Evolutionary conservation across 1,140 invertebrate genomes (phyloP).

Genomic region (Coelopa frigida): DNA sequence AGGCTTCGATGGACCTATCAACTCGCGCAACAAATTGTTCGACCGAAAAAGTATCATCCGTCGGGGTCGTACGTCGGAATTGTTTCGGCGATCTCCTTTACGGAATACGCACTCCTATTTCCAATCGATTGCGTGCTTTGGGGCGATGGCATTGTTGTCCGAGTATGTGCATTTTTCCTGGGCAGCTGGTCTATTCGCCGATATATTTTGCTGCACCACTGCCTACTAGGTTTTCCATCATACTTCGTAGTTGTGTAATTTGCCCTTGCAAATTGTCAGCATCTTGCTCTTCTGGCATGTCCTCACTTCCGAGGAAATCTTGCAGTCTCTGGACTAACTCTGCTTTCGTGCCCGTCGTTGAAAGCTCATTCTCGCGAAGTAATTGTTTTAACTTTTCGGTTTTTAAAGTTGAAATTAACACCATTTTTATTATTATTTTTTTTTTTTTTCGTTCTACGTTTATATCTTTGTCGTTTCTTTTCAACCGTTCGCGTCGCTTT

Average conservation of each 20-base stretch:
- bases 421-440: too few species aligned
- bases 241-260: constrained; percentile 2
- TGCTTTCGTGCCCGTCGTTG: background rate
- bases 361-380: too few species aligned
- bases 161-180: background rate
- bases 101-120: background rate
- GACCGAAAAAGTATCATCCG: constrained; percentile 4
- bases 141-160: background rate
- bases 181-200: background rate
- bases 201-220: background rate
- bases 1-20: constrained; percentile 5
- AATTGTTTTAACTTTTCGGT: too few species aligned
- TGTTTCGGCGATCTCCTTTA: constrained; percentile 12
- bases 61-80: constrained; percentile 9
- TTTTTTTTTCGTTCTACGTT: too few species aligned
- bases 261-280: background rate
- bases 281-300: constrained; percentile 2
- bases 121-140: too few species aligned
- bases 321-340: background rate
- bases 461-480: too few species aligned
- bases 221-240: constrained; percentile 2
- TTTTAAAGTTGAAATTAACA: too few species aligned
- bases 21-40: constrained; percentile 13
- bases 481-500: too few species aligned
- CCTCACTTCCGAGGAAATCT: background rate